A percentile compares a stretch with the other conserved stretches of the same genome.
Conservation (phyloP, 2,888 invertebrate genomes). For the Macaria notata region DNA sequence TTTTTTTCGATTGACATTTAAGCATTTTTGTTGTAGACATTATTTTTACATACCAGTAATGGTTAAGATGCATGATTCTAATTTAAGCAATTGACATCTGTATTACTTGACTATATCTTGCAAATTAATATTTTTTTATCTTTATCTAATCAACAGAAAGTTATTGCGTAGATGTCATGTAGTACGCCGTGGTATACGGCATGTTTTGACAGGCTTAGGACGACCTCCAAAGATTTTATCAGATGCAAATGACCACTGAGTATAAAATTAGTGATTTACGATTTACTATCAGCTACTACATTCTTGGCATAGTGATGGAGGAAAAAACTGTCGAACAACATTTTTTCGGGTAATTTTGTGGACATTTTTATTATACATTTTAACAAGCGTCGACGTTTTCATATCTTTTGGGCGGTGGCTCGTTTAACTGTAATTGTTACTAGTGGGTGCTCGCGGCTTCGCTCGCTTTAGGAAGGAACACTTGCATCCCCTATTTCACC, state of each 20-base stretch:
- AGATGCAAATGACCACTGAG: background rate
- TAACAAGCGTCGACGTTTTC: slow-evolving; percentile 28
- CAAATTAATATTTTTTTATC: no score
- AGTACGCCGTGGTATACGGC: no score
- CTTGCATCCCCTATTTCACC: no score
- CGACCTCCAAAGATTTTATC: slow-evolving; percentile 2
- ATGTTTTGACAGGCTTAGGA: background rate
- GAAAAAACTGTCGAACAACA: slow-evolving; percentile 10
- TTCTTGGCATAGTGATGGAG: slow-evolving; percentile 54
- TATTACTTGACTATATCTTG: no score
- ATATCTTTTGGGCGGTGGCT: slow-evolving; percentile 10
- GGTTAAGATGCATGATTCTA: no score
- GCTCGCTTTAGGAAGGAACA: no score
- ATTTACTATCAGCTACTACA: slow-evolving; percentile 44
- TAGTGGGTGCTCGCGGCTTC: slow-evolving; percentile 1
- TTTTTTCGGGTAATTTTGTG: slow-evolving; percentile 10
- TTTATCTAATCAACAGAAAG: no score
- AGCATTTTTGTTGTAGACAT: no score
- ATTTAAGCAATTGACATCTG: no score
- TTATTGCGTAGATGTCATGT: no score
- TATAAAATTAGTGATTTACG: slow-evolving; percentile 47
- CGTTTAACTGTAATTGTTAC: slow-evolving; percentile 1
- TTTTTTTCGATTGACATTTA: no score
- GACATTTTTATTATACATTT: slow-evolving; percentile 29
- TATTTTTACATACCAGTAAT: no score